Percentiles rank a stretch among this genome's conserved stretches.
Evolutionary conservation across 2,888 invertebrate species (phyloP).

Genomic region (Agonopterix heracliana): DNA sequence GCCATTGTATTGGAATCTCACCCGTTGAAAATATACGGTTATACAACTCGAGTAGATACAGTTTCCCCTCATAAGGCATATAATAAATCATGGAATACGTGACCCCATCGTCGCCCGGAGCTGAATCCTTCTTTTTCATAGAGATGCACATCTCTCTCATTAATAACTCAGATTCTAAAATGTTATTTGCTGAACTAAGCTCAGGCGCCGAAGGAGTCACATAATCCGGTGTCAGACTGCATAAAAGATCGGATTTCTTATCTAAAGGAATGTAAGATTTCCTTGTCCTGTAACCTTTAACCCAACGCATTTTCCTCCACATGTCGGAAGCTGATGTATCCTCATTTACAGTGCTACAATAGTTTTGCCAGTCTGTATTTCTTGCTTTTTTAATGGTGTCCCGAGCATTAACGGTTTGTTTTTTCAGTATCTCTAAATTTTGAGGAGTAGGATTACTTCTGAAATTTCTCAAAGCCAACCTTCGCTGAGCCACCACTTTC

Average conservation of each 20-base stretch:
- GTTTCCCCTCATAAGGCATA: constrained; percentile 7
- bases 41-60: constrained; percentile 7
- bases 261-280: neutral
- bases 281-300: neutral
- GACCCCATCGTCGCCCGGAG: constrained; percentile 13
- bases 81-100: constrained; percentile 16
- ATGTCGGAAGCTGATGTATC: neutral
- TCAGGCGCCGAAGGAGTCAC: neutral
- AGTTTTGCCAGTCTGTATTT: neutral
- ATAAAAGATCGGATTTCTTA: neutral
- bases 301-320: neutral
- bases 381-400: neutral
- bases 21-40: constrained; percentile 5
- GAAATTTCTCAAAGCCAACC: neutral
- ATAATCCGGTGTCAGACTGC: neutral
- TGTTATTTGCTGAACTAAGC: neutral
- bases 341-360: neutral
- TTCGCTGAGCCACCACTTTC: neutral
- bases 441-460: neutral
- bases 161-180: constrained; percentile 1
- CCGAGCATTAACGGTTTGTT: neutral
- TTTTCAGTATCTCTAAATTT: neutral
- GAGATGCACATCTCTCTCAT: constrained; percentile 8
- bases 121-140: constrained; percentile 11
- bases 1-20: constrained; percentile 14